These are phyloP conservation scores for Synergus gifuensis DNA, from an alignment of 2,888 invertebrate species.

Conservation along the genomic window DNA sequence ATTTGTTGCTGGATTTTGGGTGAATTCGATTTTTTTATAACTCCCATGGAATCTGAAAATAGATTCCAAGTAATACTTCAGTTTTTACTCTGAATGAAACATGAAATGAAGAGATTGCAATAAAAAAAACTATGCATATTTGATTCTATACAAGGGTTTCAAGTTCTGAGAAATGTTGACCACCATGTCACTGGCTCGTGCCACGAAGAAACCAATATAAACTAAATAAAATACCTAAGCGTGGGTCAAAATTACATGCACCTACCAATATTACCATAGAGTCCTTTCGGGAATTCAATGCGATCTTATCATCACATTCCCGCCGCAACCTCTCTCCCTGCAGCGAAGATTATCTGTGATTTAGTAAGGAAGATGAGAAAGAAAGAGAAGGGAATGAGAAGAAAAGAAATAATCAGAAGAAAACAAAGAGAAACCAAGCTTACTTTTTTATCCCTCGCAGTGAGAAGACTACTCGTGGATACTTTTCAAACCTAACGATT, in stretches of 20 bases:
- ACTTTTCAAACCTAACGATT: constrained; percentile 9
- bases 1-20: neutral
- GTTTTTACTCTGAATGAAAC: neutral
- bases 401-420: constrained; percentile 11
- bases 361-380: constrained; percentile 55
- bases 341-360: constrained; percentile 67
- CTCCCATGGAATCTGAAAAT: neutral
- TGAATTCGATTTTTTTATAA: neutral
- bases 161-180: constrained; percentile 26
- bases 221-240: constrained; percentile 39
- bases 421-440: constrained; percentile 9
- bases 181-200: constrained; percentile 41
- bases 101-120: neutral
- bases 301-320: constrained; percentile 63
- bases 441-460: neutral
- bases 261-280: constrained; percentile 38
- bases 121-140: neutral
- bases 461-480: neutral
- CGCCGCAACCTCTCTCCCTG: constrained; percentile 61
- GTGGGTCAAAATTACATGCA: constrained; percentile 40
- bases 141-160: neutral
- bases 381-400: constrained; percentile 48
- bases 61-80: neutral
- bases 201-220: constrained; percentile 34
- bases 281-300: constrained; percentile 61